A percentile compares a stretch with the other conserved stretches of the same genome.
phyloP scores from a whole-genome alignment of 2,113 vertebrate genomes.

The Chloropsis hardwickii region DNA sequence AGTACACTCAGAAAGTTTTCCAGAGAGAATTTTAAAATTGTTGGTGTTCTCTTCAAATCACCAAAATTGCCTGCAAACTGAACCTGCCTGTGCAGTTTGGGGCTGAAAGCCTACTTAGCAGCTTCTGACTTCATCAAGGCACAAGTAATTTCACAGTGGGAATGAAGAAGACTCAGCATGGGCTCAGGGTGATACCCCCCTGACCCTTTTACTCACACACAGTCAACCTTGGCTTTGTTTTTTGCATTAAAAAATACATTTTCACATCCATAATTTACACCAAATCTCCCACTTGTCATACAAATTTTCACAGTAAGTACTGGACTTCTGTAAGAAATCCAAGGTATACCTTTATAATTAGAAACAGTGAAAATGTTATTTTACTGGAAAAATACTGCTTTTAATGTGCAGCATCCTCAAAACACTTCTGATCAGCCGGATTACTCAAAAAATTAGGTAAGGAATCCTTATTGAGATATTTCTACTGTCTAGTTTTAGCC shows the following conservation, averaged over 20 bases:
- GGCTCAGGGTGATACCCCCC: fast-evolving
- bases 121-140: not conserved
- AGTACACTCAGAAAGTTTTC: not conserved
- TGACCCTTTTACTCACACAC: not conserved
- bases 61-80: not conserved
- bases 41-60: not conserved
- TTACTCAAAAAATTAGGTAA: not conserved
- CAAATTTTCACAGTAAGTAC: not conserved
- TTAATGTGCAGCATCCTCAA: not conserved
- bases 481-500: not conserved
- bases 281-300: not conserved
- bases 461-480: not conserved
- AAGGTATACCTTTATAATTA: not conserved
- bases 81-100: too few relatives aligned
- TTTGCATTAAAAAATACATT: not conserved
- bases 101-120: not conserved
- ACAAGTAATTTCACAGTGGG: not conserved
- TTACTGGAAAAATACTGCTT: not conserved
- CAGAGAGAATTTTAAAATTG: not conserved
- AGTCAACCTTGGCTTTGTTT: not conserved
- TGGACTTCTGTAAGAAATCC: not conserved
- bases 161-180: not conserved
- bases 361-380: not conserved
- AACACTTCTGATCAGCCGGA: not conserved
- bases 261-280: not conserved